A percentile compares a stretch with the other conserved stretches of the same genome.
These are phyloP conservation scores for Ophion ventricosus DNA, from an alignment of 2,888 invertebrate genomes.

Conservation along the genomic window DNA sequence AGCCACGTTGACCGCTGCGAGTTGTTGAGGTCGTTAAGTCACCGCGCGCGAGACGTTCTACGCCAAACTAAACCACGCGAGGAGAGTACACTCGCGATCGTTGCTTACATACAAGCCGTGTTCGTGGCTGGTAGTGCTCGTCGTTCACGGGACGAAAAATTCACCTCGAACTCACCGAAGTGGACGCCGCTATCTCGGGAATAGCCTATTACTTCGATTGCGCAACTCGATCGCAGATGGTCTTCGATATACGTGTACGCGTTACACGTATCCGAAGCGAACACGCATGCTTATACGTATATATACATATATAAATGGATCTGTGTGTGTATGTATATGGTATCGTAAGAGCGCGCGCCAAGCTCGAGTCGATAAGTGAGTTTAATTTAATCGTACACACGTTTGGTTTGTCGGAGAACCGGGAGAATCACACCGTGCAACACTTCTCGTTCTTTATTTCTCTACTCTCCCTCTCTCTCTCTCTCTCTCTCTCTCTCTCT, in stretches of 20 bases:
- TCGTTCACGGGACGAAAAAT: conserved; percentile 50
- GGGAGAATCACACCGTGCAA: conserved; percentile 56
- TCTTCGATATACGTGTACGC: conserved; percentile 51
- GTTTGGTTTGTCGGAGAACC: conserved; percentile 51
- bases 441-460: conserved; percentile 45
- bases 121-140: conserved; percentile 16
- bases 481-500: neutral
- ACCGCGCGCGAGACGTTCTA: conserved; percentile 37
- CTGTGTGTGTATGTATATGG: conserved; percentile 5
- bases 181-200: conserved; percentile 65
- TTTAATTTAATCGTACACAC: conserved; percentile 65
- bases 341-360: conserved; percentile 48
- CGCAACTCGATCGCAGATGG: conserved; percentile 67
- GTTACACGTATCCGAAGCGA: neutral
- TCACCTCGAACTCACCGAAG: conserved; percentile 48
- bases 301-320: neutral
- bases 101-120: conserved; percentile 29
- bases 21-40: conserved; percentile 50
- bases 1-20: conserved; percentile 34
- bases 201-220: conserved; percentile 68
- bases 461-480: conserved; percentile 1
- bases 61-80: conserved; percentile 20
- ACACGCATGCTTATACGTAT: neutral
- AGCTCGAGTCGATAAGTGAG: conserved; percentile 63
- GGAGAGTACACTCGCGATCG: conserved; percentile 9